Evolutionary conservation across 2,888 invertebrate genomes (phyloP).

Genomic region (Balanococcus diminutus): DNA sequence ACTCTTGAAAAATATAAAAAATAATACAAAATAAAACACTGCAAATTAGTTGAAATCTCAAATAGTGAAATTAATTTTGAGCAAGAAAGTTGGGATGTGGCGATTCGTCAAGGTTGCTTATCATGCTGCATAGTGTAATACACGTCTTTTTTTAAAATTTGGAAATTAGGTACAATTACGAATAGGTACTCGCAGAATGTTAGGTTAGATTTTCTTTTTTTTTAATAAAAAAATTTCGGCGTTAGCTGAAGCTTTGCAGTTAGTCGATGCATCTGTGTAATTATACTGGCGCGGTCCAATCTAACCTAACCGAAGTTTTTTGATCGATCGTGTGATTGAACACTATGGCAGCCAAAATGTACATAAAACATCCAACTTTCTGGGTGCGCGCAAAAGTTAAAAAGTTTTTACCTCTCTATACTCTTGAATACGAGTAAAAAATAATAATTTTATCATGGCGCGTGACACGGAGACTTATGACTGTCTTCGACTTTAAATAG

Average conservation of each 20-base stretch:
- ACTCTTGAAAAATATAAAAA: not conserved
- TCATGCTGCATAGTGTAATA: slow-evolving; percentile 21
- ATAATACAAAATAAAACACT: not conserved
- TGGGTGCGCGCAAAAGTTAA: not conserved
- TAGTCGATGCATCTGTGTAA: not conserved
- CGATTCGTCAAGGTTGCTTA: not conserved
- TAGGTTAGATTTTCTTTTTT: slow-evolving; percentile 15
- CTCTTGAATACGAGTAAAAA: slow-evolving; percentile 9
- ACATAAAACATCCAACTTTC: slow-evolving; percentile 5
- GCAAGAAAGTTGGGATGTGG: slow-evolving; percentile 14
- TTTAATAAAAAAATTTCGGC: not conserved
- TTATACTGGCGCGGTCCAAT: not conserved
- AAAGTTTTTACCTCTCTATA: slow-evolving; percentile 29
- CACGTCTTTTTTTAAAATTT: not conserved
- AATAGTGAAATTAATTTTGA: slow-evolving; percentile 16
- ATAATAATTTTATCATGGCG: slow-evolving; percentile 2
- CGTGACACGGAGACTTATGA: not conserved
- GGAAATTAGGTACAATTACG: not conserved
- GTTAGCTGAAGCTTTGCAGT: not conserved
- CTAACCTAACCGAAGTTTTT: slow-evolving; percentile 17
- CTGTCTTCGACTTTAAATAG: not conserved
- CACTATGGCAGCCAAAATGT: not conserved
- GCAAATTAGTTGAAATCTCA: slow-evolving; percentile 6
- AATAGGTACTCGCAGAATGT: not conserved
- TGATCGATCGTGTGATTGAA: not conserved